Percentiles rank a stretch among this genome's conserved stretches.
Evolutionary conservation across 2,797 vertebrate species (phyloP).

Genomic region (Propithecus deckenii): DNA sequence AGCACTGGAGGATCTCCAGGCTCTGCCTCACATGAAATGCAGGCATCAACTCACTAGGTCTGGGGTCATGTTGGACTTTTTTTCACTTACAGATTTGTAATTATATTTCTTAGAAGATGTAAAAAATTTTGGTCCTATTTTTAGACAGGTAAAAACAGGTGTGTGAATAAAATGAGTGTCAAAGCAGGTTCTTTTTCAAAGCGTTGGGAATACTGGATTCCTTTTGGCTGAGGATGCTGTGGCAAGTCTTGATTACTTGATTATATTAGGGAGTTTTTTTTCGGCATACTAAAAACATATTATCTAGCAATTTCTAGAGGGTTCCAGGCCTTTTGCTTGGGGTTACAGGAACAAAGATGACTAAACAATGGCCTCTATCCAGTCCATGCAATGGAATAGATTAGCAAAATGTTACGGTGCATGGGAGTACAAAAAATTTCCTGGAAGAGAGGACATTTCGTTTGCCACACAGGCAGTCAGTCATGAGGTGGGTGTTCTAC

Average conservation of each 20-base stretch:
- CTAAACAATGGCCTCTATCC: not conserved
- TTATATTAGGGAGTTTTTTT: not conserved
- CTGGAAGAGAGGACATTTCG: not conserved
- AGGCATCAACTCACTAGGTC: not conserved
- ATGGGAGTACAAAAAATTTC: not conserved
- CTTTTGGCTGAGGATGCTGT: not conserved
- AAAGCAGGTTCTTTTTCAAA: conserved; percentile 3
- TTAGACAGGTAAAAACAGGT: not conserved
- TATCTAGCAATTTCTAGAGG: not conserved
- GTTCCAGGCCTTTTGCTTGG: not conserved
- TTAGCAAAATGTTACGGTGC: not conserved
- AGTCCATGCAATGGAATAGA: not conserved
- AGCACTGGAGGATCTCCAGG: not conserved
- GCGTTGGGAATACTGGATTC: not conserved
- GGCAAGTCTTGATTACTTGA: not conserved
- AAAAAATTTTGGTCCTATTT: not conserved
- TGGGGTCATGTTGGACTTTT: not conserved
- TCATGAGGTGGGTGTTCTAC: not conserved
- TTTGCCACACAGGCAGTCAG: no score
- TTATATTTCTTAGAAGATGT: not conserved
- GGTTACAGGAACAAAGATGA: not conserved
- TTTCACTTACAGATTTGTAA: not conserved
- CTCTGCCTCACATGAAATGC: not conserved
- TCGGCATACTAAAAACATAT: not conserved
- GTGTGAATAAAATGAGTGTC: not conserved